These are phyloP conservation scores for Epinephelus lanceolatus DNA, from an alignment of 2,113 vertebrate genomes.

Conservation along the genomic window DNA sequence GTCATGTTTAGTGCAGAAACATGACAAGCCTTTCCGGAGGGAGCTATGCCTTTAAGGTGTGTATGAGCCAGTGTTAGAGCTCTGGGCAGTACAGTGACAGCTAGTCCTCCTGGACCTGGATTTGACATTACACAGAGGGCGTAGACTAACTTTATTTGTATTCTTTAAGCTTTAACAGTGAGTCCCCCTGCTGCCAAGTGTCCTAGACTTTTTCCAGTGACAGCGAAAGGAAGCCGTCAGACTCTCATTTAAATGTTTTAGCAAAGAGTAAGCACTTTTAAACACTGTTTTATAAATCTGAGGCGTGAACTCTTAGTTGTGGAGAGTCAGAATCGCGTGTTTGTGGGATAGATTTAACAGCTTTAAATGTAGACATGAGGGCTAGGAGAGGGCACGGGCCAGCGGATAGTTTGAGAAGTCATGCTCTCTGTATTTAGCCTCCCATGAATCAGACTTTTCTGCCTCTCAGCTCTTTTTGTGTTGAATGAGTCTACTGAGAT, in stretches of 20 bases:
- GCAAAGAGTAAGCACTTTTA: neutral
- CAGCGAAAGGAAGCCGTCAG: neutral
- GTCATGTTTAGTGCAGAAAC: slow-evolving; percentile 17
- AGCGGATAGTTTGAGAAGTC: slow-evolving; percentile 53
- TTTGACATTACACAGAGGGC: slow-evolving; percentile 20
- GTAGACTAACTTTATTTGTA: slow-evolving; percentile 46
- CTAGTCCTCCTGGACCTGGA: slow-evolving; percentile 11
- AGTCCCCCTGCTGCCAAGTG: slow-evolving; percentile 10
- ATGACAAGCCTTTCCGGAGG: slow-evolving; percentile 13
- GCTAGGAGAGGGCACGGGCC: slow-evolving; percentile 12
- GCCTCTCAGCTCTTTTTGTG: slow-evolving; percentile 69
- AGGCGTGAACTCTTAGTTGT: neutral
- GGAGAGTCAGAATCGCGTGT: neutral
- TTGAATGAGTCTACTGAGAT: slow-evolving; percentile 61
- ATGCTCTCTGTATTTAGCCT: slow-evolving; percentile 58
- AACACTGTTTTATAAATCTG: neutral
- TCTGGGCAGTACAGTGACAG: slow-evolving; percentile 36
- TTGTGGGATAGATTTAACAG: slow-evolving; percentile 2
- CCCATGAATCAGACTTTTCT: slow-evolving; percentile 65
- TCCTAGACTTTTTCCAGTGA: slow-evolving; percentile 10
- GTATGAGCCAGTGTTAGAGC: slow-evolving; percentile 17
- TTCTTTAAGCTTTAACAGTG: slow-evolving; percentile 18
- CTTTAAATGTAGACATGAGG: slow-evolving; percentile 18
- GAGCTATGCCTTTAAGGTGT: slow-evolving; percentile 31
- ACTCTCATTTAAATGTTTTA: slow-evolving; percentile 29